These are phyloP conservation scores for Eristalis intricaria DNA, from an alignment of 2,888 invertebrate species.

Conservation along the genomic window DNA sequence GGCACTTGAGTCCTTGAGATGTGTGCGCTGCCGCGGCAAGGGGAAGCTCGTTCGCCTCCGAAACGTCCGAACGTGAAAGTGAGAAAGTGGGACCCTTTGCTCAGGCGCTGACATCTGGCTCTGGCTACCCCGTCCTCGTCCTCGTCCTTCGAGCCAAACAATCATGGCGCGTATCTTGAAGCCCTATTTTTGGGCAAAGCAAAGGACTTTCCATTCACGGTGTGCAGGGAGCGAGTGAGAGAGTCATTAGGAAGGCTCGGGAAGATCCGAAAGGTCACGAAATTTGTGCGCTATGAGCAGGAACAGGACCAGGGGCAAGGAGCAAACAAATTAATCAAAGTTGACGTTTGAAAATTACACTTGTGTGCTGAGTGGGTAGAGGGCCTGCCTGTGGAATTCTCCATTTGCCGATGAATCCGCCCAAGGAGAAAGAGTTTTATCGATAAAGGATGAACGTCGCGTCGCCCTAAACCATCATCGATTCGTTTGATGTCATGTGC, in stretches of 20 bases:
- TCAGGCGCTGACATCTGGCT: constrained; percentile 46
- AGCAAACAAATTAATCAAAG: constrained; percentile 68
- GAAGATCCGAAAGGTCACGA: not conserved
- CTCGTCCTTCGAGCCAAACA: constrained; percentile 12
- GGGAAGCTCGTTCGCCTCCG: not conserved
- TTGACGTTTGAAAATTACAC: constrained; percentile 65
- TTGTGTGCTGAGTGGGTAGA: not conserved
- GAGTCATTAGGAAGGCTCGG: constrained; percentile 12
- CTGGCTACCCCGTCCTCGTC: not conserved
- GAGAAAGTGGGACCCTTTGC: constrained; percentile 39
- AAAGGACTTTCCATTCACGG: not conserved
- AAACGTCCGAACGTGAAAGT: not conserved
- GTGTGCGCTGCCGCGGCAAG: not conserved
- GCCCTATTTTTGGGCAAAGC: constrained; percentile 30
- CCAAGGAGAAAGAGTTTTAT: constrained; percentile 37
- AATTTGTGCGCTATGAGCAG: constrained; percentile 13
- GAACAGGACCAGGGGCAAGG: not conserved
- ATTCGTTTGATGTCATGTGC: constrained; percentile 35
- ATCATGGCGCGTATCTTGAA: constrained; percentile 37
- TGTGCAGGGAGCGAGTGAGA: not conserved
- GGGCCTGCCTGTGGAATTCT: constrained; percentile 23
- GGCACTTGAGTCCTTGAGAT: constrained; percentile 32
- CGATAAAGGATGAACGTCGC: constrained; percentile 57
- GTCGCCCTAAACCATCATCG: constrained; percentile 46
- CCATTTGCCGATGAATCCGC: constrained; percentile 43